A percentile compares a stretch with the other conserved stretches of the same genome.
Conservation (phyloP, 2,888 invertebrate species). For the Archaeoteleia sp. region DNA sequence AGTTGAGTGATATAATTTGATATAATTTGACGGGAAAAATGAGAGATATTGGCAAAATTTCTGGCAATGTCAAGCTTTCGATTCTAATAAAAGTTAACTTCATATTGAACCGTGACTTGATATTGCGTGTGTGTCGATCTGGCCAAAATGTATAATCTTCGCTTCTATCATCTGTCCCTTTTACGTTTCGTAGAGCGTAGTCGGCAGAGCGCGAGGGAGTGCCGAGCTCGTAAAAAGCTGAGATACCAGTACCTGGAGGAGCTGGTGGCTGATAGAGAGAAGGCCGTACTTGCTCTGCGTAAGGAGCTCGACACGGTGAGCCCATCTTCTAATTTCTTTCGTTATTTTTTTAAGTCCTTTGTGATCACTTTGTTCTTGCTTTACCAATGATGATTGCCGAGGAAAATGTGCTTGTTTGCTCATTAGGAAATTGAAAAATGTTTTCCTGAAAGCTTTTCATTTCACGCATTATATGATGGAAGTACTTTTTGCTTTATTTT, state of each 20-base stretch:
- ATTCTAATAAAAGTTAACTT: too few species aligned
- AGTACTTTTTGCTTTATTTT: conserved; percentile 21
- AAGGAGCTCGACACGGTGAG: conserved; percentile 93
- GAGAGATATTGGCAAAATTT: too few species aligned
- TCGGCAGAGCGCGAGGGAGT: conserved; percentile 97
- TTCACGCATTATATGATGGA: conserved; percentile 4
- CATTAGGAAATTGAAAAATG: conserved; percentile 29
- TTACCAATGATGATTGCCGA: neutral
- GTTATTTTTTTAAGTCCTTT: conserved; percentile 4
- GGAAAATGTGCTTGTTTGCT: conserved; percentile 23
- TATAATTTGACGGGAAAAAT: too few species aligned
- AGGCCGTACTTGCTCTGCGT: conserved; percentile 90
- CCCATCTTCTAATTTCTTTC: conserved; percentile 13
- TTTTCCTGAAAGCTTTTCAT: too few species aligned
- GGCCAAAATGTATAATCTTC: too few species aligned
- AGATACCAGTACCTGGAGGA: conserved; percentile 98
- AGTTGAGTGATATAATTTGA: too few species aligned
- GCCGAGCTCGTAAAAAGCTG: conserved; percentile 96
- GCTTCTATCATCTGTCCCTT: conserved; percentile 38
- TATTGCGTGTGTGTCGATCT: too few species aligned
- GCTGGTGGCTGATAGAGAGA: conserved; percentile 93
- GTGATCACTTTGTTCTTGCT: neutral
- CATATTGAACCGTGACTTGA: too few species aligned
- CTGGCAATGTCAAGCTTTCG: too few species aligned
- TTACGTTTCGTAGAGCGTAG: conserved; percentile 84